These are phyloP conservation scores for Dipus sagitta DNA, from an alignment of 2,797 vertebrate species.

Conservation along the genomic window DNA sequence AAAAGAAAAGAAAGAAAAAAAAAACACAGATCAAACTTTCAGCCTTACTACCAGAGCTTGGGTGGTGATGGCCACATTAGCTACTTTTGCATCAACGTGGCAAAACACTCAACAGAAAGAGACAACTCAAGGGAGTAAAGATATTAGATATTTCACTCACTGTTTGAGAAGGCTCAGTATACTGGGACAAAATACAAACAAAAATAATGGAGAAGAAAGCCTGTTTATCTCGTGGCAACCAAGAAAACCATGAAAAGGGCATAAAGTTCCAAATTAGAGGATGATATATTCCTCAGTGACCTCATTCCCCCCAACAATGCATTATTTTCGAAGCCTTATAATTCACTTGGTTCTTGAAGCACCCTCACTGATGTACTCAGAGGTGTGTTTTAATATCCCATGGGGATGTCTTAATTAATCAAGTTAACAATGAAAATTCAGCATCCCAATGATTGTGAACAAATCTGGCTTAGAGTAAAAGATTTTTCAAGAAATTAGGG, in stretches of 20 bases:
- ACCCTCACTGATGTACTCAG: too few species aligned
- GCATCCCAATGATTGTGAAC: neutral
- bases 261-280: neutral
- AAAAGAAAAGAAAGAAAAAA: too few species aligned
- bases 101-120: too few species aligned
- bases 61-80: neutral
- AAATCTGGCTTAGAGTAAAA: neutral
- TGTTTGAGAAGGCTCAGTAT: neutral
- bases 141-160: neutral
- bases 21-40: neutral
- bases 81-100: too few species aligned
- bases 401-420: too few species aligned
- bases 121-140: neutral
- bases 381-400: too few species aligned
- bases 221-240: too few species aligned
- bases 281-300: too few species aligned
- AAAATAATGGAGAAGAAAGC: neutral
- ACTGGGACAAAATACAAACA: neutral
- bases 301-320: neutral
- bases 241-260: neutral
- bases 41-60: neutral
- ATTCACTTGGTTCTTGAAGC: neutral
- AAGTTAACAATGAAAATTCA: neutral
- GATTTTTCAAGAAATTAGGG: neutral
- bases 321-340: neutral